phyloP scores from a whole-genome alignment of 2,888 invertebrate species.

The Drosophila dives region DNA sequence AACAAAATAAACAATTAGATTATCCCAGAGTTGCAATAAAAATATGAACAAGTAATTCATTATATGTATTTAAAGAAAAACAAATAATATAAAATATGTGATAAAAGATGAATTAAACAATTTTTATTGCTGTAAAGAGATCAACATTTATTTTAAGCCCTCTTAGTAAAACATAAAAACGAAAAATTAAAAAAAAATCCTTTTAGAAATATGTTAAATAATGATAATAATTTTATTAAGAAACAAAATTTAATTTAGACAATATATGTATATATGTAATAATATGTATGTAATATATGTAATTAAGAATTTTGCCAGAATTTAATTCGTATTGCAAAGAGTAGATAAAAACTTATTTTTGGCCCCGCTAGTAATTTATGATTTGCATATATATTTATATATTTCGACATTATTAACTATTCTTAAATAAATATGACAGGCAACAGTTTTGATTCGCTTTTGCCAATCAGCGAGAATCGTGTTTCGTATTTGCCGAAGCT shows the following conservation, averaged over 20 bases:
- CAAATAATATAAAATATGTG: not conserved
- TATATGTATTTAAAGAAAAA: not conserved
- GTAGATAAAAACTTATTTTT: not conserved
- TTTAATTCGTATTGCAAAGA: not conserved
- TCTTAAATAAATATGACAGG: not conserved
- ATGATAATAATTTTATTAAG: no score
- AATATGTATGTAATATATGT: no score
- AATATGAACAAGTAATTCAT: not conserved
- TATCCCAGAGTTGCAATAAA: no score
- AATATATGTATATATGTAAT: no score
- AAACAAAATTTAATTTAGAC: no score
- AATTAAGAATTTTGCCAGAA: not conserved
- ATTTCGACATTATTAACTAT: not conserved
- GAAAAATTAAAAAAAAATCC: no score
- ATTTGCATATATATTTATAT: not conserved
- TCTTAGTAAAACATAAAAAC: no score
- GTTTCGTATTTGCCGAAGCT: slow-evolving; percentile 30
- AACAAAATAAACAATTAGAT: no score
- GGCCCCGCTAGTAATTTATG: not conserved
- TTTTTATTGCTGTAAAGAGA: not conserved
- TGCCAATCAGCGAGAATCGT: slow-evolving; percentile 27
- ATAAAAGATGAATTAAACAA: not conserved
- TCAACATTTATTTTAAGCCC: not conserved
- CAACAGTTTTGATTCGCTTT: slow-evolving; percentile 22
- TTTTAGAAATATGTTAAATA: no score